Conservation (phyloP, 1,140 invertebrate genomes). For the Diachasmimorpha longicaudata region DNA sequence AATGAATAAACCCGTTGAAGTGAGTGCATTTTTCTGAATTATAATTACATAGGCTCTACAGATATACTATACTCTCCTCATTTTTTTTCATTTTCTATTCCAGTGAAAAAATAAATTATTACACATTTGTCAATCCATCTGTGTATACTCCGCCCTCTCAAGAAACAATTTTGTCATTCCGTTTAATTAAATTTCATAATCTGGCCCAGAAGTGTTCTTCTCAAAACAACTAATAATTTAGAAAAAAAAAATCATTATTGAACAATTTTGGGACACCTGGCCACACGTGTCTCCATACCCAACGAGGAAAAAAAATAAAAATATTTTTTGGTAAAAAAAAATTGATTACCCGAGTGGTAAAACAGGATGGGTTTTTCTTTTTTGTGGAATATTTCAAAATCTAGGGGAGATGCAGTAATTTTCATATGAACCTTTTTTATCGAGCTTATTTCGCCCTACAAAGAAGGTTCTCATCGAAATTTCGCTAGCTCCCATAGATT, state of each 20-base stretch:
- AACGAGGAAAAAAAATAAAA: not conserved
- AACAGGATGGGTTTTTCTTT: too few relatives aligned
- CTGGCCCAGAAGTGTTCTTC: not conserved
- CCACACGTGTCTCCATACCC: not conserved
- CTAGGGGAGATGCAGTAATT: too few relatives aligned
- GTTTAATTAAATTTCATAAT: not conserved
- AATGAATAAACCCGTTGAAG: constrained; percentile 42
- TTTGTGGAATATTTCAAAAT: too few relatives aligned
- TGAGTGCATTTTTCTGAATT: constrained; percentile 54
- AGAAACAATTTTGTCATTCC: not conserved
- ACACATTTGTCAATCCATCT: constrained; percentile 55
- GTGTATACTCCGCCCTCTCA: constrained; percentile 10
- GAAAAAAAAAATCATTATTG: not conserved
- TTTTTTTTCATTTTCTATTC: constrained; percentile 56
- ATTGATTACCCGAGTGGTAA: not conserved
- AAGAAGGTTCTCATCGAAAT: too few relatives aligned
- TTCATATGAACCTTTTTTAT: too few relatives aligned
- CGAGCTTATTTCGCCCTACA: too few relatives aligned
- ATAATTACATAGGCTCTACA: constrained; percentile 62
- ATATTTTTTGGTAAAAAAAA: not conserved
- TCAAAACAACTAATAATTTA: not conserved
- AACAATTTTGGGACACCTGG: constrained; percentile 2
- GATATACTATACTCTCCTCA: constrained; percentile 50
- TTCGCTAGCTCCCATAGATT: too few relatives aligned
- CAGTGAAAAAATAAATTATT: constrained; percentile 66